Evolutionary conservation across 2,888 invertebrate genomes (phyloP), one percentile per base, ranked within the genome.

Genomic region (Aricia artaxerxes): DNA sequence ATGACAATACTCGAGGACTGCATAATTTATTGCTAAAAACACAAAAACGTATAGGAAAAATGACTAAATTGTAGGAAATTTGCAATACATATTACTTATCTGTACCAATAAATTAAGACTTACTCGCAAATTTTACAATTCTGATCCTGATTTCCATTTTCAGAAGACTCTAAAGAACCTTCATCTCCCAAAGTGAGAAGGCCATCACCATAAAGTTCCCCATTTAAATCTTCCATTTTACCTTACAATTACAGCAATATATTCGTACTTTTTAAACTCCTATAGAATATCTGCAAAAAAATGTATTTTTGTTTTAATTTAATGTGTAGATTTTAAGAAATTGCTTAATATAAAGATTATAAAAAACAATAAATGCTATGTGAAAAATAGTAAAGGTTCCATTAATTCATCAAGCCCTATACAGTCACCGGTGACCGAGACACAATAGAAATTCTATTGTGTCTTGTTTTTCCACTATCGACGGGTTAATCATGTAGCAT

Each of bases 1-100:
- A 99, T 86, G 97, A 97, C 87, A 99, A 95, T 83, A 99, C 97
- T 84, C 98, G 96, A 81, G 99, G 99, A 89, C 96, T 96, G 90
- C 96, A 96, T 87, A 97, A 95, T 86, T 97, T 97, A 88, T 96
- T 96, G 88, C 96, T 97, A 95, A 79, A 78, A 35, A 44, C 79
- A 61, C 31, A 35, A 44, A 78, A 24, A 40, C 69, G 53, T 75
- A 35, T 44, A 35, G 79, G 35, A 44, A 80, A 73, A 77, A 78
- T 75, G 77, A 76, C 57, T 49, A 16, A 57, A 57, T 16, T 0
- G 2, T 49, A 49, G 11, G 49, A 49, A 49, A 16, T 16, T 57
- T 4, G 11, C 4, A 57, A 73, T 61, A 24, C 24, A 24, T 24
- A 9, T 24, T 38, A 77, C 69, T 11, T 31, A 69, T 4, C 35